Percentiles rank a stretch among this genome's conserved stretches.
Evolutionary conservation across 2,888 invertebrate species (phyloP).

Genomic region (Amorpha juglandis): DNA sequence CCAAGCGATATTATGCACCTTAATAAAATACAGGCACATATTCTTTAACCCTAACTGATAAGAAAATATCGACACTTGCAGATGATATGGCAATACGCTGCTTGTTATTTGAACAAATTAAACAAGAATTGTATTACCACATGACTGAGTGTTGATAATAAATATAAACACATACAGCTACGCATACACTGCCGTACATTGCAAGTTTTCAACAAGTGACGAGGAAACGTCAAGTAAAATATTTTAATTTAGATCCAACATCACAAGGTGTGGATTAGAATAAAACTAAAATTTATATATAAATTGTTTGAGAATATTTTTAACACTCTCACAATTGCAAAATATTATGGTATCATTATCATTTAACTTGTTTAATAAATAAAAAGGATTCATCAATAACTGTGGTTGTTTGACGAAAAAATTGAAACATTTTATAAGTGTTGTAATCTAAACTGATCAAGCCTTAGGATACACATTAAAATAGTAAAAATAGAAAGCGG

Average conservation of each 20-base stretch:
- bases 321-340: too few species aligned
- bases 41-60: conserved; percentile 57
- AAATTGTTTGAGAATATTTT: too few species aligned
- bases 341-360: too few species aligned
- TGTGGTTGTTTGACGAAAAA: too few species aligned
- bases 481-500: not conserved
- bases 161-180: not conserved
- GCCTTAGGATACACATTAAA: too few species aligned
- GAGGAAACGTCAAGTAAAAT: conserved; percentile 5
- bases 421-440: too few species aligned
- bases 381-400: too few species aligned
- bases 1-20: conserved; percentile 23
- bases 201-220: conserved; percentile 18
- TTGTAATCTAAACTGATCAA: too few species aligned
- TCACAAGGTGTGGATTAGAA: not conserved
- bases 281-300: too few species aligned
- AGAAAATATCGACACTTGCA: conserved; percentile 34
- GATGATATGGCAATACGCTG: not conserved
- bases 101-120: not conserved
- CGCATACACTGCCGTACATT: not conserved
- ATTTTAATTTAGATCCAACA: not conserved
- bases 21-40: conserved; percentile 57
- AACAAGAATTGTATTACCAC: not conserved
- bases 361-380: too few species aligned
- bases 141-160: not conserved